Evolutionary conservation across 1,140 invertebrate genomes (phyloP).

Genomic region (Lasioglossum baleicum): DNA sequence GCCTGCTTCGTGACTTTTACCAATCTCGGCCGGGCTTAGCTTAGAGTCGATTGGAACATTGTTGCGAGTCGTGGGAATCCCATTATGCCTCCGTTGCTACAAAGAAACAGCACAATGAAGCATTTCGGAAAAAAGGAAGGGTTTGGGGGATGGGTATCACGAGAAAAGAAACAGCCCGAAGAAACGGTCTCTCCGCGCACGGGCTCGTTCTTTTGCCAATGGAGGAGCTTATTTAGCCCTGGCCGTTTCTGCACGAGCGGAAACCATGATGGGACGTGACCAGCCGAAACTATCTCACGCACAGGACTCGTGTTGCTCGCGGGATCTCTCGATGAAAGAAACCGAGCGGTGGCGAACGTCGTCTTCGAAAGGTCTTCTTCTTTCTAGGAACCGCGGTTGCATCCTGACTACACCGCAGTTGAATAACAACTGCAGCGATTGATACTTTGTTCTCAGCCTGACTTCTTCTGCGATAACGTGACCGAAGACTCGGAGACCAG

Average conservation of each 20-base stretch:
- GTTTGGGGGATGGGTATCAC: too few species aligned
- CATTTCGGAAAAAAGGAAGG: background rate
- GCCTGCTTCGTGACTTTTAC: background rate
- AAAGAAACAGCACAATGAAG: background rate
- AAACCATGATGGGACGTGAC: constrained; percentile 48
- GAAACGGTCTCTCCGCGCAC: background rate
- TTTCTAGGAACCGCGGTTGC: background rate
- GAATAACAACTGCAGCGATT: background rate
- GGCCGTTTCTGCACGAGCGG: constrained; percentile 54
- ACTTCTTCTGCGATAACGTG: background rate
- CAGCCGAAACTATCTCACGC: constrained; percentile 50
- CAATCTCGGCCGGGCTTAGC: background rate
- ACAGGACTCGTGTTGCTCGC: constrained; percentile 26
- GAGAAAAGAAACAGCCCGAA: background rate
- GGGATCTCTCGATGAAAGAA: background rate
- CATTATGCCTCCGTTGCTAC: background rate
- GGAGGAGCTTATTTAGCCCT: constrained; percentile 30
- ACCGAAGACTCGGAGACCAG: background rate
- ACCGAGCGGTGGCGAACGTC: background rate
- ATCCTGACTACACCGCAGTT: background rate
- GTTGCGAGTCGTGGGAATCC: constrained; percentile 11
- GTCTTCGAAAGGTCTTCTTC: background rate
- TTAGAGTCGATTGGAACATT: background rate
- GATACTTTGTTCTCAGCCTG: background rate
- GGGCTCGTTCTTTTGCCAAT: background rate